Base-by-base conservation (phyloP, 2,797 vertebrate genomes). In the Pitangus sulphuratus region DNA sequence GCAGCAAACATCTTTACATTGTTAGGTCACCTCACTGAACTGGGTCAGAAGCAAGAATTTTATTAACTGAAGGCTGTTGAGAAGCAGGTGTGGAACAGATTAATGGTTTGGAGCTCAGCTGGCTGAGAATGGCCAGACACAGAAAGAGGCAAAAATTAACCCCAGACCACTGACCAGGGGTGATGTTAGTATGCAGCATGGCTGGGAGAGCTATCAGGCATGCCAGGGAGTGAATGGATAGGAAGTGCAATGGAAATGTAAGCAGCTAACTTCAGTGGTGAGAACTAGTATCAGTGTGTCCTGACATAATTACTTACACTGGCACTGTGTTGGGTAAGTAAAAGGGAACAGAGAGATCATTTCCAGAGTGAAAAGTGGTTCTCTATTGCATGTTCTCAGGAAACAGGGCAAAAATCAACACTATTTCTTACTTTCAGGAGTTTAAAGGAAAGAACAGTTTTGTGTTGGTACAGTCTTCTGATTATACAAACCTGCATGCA, bases 31-130 rank as follows among this genome's bases (percentile, higher is more conserved):
- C 21, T 24, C 2, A 1, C 56, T 70, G 45, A 89, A 92, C 5
- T 1, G 50, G 70, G 74, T 93, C 80, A 90, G 68, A 81, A 94
- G 33, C 33, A 93, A 71, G 72, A 72, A 53, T 87, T 94, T 87
- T 95, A 80, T 88, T 90, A 90, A 82, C 81, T 79, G 81, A 76
- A 58, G 40, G 51, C 47, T 84, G 66, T 79, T 93, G 77, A 93
- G 90, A 79, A 95, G 92, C 62, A 84, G 88, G 77, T 87, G 42
- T 92, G 77, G 92, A 93, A 88, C 62, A 86, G 80, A 93, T 88
- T 87, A 74, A 84, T 58, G 37, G 20, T 79, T 47, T 88, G 76
- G 80, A 90, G 79, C 79, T 93, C 91, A 94, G 69, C 80, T 89
- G 82, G 83, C 56, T 76, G 40, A 62, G 80, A 69, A 87, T 31